These are phyloP conservation scores for Vanessa cardui DNA, from an alignment of 2,888 invertebrate species.

Conservation along the genomic window DNA sequence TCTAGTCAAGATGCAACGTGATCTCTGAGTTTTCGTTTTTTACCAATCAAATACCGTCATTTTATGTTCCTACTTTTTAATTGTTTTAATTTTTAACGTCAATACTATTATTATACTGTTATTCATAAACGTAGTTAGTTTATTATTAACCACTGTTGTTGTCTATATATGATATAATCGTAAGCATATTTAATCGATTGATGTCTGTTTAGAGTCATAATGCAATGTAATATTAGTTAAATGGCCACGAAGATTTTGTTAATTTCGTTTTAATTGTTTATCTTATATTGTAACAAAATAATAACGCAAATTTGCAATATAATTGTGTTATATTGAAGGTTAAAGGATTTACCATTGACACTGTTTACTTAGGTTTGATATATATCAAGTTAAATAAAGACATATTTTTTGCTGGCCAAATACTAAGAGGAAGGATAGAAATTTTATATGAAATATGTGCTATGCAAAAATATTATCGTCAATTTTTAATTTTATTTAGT, in stretches of 20 bases:
- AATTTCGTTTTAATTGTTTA: background rate
- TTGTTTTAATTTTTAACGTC: conserved; percentile 1
- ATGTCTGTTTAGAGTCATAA: conserved; percentile 14
- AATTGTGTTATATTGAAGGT: background rate
- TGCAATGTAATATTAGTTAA: background rate
- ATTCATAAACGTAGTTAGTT: conserved; percentile 21
- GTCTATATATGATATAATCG: conserved; percentile 30
- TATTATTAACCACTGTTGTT: conserved; percentile 32
- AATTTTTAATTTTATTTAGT: too few relatives aligned
- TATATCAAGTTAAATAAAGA: background rate
- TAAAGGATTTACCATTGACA: background rate
- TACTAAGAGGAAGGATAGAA: too few relatives aligned
- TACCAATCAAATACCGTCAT: background rate
- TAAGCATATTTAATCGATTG: conserved; percentile 34
- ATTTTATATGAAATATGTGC: too few relatives aligned
- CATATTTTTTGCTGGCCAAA: too few relatives aligned
- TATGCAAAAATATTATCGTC: too few relatives aligned
- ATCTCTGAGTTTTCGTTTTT: conserved; percentile 14
- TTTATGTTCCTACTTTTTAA: too few relatives aligned
- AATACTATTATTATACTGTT: conserved; percentile 13
- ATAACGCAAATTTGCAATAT: background rate
- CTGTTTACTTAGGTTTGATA: too few relatives aligned
- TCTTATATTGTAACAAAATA: too few relatives aligned
- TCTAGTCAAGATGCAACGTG: conserved; percentile 13
- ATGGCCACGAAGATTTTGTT: conserved; percentile 4